Evolutionary conservation across 2,888 invertebrate species (phyloP).

Genomic region (Caenorhabditis macrosperma): DNA sequence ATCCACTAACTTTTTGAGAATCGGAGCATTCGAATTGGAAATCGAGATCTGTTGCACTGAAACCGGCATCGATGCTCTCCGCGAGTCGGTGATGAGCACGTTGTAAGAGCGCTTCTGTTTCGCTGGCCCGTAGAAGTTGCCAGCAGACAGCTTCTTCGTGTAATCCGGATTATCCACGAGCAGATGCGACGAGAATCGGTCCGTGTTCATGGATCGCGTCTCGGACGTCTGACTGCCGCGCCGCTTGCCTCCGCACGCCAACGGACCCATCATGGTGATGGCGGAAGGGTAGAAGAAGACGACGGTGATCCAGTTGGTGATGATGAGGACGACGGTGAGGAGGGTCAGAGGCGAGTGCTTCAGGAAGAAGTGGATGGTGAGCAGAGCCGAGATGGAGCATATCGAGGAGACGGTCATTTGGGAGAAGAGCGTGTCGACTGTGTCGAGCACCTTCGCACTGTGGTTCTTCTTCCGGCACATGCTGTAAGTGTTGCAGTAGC

Average conservation of each 20-base stretch:
- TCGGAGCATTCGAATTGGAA: conserved; percentile 38
- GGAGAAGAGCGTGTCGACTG: conserved; percentile 43
- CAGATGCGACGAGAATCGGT: conserved; percentile 52
- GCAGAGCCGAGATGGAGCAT: conserved; percentile 17
- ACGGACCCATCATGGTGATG: conserved; percentile 26
- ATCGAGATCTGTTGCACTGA: conserved; percentile 36
- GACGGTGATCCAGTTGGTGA: conserved; percentile 49
- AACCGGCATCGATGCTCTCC: conserved; percentile 53
- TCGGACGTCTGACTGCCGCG: conserved; percentile 52
- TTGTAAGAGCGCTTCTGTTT: conserved; percentile 50
- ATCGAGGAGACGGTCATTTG: conserved; percentile 51
- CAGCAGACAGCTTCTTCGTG: conserved; percentile 46
- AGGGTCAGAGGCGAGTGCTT: conserved; percentile 7
- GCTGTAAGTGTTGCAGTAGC: conserved; percentile 43
- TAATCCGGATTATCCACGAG: conserved; percentile 51
- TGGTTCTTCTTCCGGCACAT: conserved; percentile 51
- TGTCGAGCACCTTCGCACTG: conserved; percentile 45
- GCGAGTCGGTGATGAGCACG: conserved; percentile 39
- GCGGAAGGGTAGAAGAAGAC: conserved; percentile 50
- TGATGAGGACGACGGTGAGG: conserved; percentile 16
- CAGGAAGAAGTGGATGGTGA: conserved; percentile 19
- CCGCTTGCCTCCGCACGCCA: conserved; percentile 28
- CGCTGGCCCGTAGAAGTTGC: conserved; percentile 43
- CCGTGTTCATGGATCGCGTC: conserved; percentile 50
- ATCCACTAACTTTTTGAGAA: conserved; percentile 42